Evolutionary conservation across 2,888 invertebrate genomes (phyloP).

Genomic region (Nemotelus nigrinus): DNA sequence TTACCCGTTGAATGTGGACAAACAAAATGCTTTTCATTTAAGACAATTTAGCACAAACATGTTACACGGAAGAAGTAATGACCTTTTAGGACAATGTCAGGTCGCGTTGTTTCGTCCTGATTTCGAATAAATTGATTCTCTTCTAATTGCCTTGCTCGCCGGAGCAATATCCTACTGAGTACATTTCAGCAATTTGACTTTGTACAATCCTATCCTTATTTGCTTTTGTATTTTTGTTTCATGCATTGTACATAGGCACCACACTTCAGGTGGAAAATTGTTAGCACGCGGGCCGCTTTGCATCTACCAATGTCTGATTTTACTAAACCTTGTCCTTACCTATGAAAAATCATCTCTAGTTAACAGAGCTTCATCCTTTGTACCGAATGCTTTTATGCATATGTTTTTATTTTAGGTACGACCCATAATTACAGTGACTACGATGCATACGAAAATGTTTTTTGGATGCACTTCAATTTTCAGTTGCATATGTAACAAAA

Average conservation of each 20-base stretch:
- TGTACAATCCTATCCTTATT: constrained; percentile 18
- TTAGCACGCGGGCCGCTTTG: neutral
- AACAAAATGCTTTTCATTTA: too few species aligned
- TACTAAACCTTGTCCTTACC: constrained; percentile 19
- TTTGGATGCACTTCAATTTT: constrained; percentile 50
- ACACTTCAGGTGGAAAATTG: constrained; percentile 3
- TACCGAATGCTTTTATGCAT: constrained; percentile 20
- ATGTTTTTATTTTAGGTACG: constrained; percentile 23
- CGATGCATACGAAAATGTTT: constrained; percentile 47
- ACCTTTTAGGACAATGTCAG: too few species aligned
- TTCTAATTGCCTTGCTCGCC: constrained; percentile 6
- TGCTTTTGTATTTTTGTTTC: neutral
- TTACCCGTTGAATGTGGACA: too few species aligned
- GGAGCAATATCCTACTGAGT: constrained; percentile 41
- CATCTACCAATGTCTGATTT: constrained; percentile 29
- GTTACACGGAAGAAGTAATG: too few species aligned
- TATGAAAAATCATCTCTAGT: constrained; percentile 35
- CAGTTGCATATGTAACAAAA: constrained; percentile 49
- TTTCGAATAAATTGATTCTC: neutral
- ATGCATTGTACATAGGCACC: neutral
- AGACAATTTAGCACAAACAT: too few species aligned
- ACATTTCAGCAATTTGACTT: constrained; percentile 30
- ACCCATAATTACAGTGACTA: constrained; percentile 41
- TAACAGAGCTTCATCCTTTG: constrained; percentile 35
- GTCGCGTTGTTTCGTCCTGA: too few species aligned